Evolutionary conservation across 2,888 invertebrate genomes (phyloP).

Genomic region (Atrina japonica): DNA sequence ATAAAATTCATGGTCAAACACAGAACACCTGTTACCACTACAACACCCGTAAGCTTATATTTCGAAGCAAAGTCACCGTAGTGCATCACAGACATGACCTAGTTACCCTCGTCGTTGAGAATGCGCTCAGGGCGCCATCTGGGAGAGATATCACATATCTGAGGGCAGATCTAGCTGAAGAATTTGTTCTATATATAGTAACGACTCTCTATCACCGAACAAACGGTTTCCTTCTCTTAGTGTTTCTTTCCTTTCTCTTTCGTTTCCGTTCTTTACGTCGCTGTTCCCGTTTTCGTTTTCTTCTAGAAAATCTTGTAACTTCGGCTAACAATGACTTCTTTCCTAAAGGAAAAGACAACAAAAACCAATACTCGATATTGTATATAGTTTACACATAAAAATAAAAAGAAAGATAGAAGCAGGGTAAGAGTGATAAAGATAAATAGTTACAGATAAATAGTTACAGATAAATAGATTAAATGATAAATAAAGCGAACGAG

Average conservation of each 20-base stretch:
- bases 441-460: too few species aligned
- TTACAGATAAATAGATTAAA: too few species aligned
- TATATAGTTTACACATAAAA: background rate
- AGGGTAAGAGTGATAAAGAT: too few species aligned
- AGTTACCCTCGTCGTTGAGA: too few species aligned
- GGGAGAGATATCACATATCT: too few species aligned
- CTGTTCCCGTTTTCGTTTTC: constrained; percentile 25
- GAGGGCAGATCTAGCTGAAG: background rate
- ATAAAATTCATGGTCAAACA: too few species aligned
- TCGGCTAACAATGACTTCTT: constrained; percentile 32
- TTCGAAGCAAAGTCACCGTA: too few species aligned
- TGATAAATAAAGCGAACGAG: too few species aligned
- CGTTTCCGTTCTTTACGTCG: constrained; percentile 15
- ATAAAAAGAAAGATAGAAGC: background rate
- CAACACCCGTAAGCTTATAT: too few species aligned
- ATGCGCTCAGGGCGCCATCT: too few species aligned
- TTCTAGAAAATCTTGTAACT: constrained; percentile 34
- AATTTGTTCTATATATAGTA: background rate
- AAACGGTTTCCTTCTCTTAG: constrained; percentile 32
- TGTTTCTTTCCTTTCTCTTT: constrained; percentile 23
- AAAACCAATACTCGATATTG: background rate
- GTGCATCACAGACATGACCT: too few species aligned
- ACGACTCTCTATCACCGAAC: constrained; percentile 30
- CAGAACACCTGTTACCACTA: too few species aligned
- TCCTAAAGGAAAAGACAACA: constrained; percentile 24